phyloP scores from a whole-genome alignment of 2,113 vertebrate genomes.

The Sinocyclocheilus anophthalmus region DNA sequence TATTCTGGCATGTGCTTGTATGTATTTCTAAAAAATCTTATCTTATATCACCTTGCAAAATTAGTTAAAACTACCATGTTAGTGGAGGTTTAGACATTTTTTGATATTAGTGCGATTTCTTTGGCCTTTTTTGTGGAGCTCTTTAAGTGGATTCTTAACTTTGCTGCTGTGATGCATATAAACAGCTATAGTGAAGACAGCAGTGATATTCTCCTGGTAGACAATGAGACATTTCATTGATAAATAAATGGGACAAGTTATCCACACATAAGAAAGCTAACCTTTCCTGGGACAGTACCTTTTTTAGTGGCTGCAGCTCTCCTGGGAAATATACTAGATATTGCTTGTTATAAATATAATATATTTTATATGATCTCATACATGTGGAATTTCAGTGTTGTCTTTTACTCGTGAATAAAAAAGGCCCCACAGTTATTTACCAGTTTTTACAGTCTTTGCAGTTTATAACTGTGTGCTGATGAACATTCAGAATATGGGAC shows the following conservation, averaged over 20 bases:
- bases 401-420: not conserved
- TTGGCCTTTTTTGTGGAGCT: not conserved
- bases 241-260: not conserved
- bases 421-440: not conserved
- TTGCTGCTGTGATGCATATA: not conserved
- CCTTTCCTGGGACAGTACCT: not conserved
- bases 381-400: not conserved
- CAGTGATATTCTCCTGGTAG: not conserved
- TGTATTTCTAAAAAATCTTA: too few species aligned
- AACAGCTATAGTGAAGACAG: not conserved
- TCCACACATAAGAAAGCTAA: not conserved
- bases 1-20: too few species aligned
- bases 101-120: not conserved
- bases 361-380: conserved; percentile 6
- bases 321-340: conserved; percentile 5
- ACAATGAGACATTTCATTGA: not conserved
- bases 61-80: not conserved
- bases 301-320: not conserved
- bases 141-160: not conserved
- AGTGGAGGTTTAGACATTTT: not conserved
- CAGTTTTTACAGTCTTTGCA: too few species aligned
- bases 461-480: not conserved
- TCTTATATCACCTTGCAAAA: not conserved
- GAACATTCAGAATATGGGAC: too few species aligned
- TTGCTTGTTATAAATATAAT: not conserved